These are phyloP conservation scores for Grammomys dolichurus DNA, from an alignment of 2,113 vertebrate species.

Conservation along the genomic window DNA sequence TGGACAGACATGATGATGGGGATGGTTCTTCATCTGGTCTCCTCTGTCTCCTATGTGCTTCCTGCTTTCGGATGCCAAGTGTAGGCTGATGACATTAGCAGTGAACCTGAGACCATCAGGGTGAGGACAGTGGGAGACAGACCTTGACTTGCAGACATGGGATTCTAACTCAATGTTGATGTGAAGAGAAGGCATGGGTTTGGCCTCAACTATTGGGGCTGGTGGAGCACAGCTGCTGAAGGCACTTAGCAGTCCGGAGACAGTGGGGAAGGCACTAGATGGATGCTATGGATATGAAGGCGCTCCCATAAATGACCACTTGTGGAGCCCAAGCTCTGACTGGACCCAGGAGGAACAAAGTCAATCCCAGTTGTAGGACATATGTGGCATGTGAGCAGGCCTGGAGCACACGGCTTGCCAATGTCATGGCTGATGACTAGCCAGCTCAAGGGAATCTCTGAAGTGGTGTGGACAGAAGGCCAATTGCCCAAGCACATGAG, in stretches of 20 bases:
- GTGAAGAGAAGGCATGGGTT: not conserved
- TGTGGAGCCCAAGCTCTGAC: not conserved
- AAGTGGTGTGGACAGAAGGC: not conserved
- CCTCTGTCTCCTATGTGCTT: not conserved
- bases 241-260: not conserved
- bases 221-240: not conserved
- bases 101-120: not conserved
- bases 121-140: not conserved
- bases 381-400: not conserved
- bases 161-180: not conserved
- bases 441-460: not conserved
- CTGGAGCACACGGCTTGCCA: not conserved
- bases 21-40: not conserved
- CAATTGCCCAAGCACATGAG: not conserved
- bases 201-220: not conserved
- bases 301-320: not conserved
- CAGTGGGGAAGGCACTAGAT: not conserved
- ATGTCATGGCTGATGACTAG: not conserved
- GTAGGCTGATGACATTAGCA: not conserved
- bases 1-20: not conserved
- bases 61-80: not conserved
- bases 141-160: not conserved
- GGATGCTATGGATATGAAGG: not conserved
- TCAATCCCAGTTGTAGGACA: not conserved
- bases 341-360: not conserved